phyloP scores from a whole-genome alignment of 2,888 invertebrate genomes.

The Athalia circularis region DNA sequence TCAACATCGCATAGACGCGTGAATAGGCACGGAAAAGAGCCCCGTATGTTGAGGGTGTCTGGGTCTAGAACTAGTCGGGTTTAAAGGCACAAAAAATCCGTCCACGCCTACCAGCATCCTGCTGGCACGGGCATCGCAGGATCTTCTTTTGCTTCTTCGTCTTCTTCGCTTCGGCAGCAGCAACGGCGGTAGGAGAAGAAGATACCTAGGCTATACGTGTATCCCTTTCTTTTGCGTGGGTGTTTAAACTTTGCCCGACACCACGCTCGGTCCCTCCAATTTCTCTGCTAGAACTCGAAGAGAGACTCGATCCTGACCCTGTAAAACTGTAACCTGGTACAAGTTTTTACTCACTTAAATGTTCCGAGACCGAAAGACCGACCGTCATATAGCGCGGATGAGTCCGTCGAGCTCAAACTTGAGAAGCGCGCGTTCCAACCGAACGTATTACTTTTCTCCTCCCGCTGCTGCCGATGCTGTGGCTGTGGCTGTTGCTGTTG shows the following conservation, averaged over 20 bases:
- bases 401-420: not conserved
- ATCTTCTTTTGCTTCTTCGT: not conserved
- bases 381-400: too few relatives aligned
- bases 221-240: constrained; percentile 44
- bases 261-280: constrained; percentile 33
- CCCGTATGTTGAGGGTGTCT: not conserved
- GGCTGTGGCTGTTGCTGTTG: too few relatives aligned
- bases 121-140: constrained; percentile 50
- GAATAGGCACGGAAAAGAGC: constrained; percentile 3
- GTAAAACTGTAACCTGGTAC: constrained; percentile 15
- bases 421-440: not conserved
- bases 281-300: constrained; percentile 33
- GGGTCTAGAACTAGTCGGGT: constrained; percentile 7
- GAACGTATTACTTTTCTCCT: constrained; percentile 12
- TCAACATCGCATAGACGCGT: not conserved
- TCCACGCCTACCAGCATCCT: constrained; percentile 70
- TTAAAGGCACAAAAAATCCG: constrained; percentile 64
- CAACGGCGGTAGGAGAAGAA: too few relatives aligned
- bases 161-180: too few relatives aligned
- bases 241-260: constrained; percentile 40
- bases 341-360: constrained; percentile 6
- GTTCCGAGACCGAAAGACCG: constrained; percentile 10
- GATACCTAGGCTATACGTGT: too few relatives aligned
- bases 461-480: too few relatives aligned
- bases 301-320: constrained; percentile 1